A percentile compares a stretch with the other conserved stretches of the same genome.
These are phyloP conservation scores for Lasioglossum pauxillum DNA, from an alignment of 2,888 invertebrate genomes.

Conservation along the genomic window DNA sequence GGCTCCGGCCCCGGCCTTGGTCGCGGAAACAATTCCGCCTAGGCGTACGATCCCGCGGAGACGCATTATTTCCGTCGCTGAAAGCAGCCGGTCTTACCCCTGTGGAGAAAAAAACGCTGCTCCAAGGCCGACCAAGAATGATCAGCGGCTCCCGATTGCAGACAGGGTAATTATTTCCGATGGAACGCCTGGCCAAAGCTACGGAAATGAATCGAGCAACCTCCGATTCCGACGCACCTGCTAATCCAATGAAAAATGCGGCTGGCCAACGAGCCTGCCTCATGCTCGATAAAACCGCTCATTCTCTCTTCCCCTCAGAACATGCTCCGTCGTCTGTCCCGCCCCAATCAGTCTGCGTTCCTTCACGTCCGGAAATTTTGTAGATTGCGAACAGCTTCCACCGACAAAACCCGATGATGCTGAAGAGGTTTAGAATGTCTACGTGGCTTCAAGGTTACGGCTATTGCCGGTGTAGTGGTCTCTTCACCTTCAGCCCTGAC, in stretches of 20 bases:
- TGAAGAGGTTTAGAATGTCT: background rate
- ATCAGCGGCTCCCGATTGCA: slow-evolving; percentile 62
- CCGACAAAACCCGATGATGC: background rate
- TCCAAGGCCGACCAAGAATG: slow-evolving; percentile 37
- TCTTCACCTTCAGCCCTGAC: background rate
- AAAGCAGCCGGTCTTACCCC: slow-evolving; percentile 41
- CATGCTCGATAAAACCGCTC: slow-evolving; percentile 43
- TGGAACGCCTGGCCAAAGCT: slow-evolving; percentile 38
- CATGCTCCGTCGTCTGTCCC: background rate
- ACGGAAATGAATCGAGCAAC: slow-evolving; percentile 57
- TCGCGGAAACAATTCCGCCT: slow-evolving; percentile 71
- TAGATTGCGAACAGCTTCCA: background rate
- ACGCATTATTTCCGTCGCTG: slow-evolving; percentile 69
- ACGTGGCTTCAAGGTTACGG: background rate
- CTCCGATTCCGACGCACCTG: slow-evolving; percentile 50
- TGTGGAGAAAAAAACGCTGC: slow-evolving; percentile 41
- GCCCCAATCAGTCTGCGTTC: background rate
- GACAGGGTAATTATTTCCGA: slow-evolving; percentile 68
- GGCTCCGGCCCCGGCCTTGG: slow-evolving; percentile 17
- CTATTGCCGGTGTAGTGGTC: background rate
- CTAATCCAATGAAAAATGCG: slow-evolving; percentile 36
- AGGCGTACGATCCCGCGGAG: slow-evolving; percentile 68
- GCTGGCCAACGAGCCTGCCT: slow-evolving; percentile 31
- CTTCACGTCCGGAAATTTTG: background rate
- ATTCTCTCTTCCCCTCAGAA: background rate